Evolutionary conservation across 2,888 invertebrate species (phyloP), one percentile per base, ranked within the genome.

Genomic region (Osmoderma eremita): DNA sequence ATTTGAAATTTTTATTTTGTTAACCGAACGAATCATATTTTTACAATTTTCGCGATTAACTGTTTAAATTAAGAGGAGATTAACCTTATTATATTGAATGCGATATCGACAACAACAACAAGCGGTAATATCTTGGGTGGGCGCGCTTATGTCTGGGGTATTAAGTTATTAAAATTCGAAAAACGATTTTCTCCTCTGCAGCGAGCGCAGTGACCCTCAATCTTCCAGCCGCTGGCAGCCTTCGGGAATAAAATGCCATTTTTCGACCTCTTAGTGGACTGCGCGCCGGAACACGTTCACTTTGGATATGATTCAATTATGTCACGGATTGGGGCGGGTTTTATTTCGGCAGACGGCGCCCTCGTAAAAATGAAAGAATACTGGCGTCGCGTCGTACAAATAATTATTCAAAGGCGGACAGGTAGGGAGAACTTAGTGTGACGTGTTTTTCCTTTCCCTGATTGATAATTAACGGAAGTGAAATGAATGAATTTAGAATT

Each of bases 221-320:
- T 36, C 5, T 6, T 10, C 36, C 6, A 36, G 36, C 5, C 42
- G 15, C 42, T 42, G 5, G 42, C 42, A 13, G 42, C 42, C n/a
- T 13, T 42, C 13, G 15, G 42, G 42, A 42, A 42, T 42, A 42
- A 42, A 42, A 42, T 42, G 10, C 42, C 42, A 42, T 42, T 42
- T 42, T 13, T 13, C 42, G 42, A 17, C 42, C 42, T 42, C 42
- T 42, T 30, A 30, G 30, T 30, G 30, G 30, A 30, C 42, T 12
- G 42, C 13, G 42, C 17, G 42, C 13, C 42, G 42, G 42, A 42
- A n/a, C 42, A 13, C 15, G 15, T 13, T 13, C 42, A 13, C 42
- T 42, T 13, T 42, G 42, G 42, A 42, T 42, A 42, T 42, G 42
- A 42, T 42, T 42, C 42, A n/a, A 42, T 42, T 42, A 42, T 42